Evolutionary conservation across 2,888 invertebrate species (phyloP), one percentile per base, ranked within the genome.

Genomic region (Microplitis manilae): DNA sequence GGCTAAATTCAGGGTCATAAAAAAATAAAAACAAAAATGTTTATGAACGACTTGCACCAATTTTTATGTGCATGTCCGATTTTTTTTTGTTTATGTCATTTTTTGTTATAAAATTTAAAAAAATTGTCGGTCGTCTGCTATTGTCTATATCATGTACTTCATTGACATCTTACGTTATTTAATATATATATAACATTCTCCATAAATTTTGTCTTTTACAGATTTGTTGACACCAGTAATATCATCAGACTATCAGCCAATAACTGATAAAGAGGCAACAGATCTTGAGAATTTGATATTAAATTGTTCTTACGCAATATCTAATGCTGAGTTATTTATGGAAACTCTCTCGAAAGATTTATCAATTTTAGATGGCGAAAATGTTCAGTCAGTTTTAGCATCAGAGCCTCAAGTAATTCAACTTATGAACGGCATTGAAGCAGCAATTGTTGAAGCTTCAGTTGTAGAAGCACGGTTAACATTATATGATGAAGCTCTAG

Each of bases 321-420:
- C 96, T 84, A 94, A 98, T 92, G 96, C 98, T 77, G 95, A 92
- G 91, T 93, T 91, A 84, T 94, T 92, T 88, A 95, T 93, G 92
- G 96, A 95, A 89, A 95, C 94, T 86, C 91, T 95, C 59, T 95
- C 95, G 4, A 94, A 95, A 86, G 96, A 97, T 87, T 91, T 98
- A 74, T 96, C 96, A 41, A 92, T 95, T 81, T 91, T 97, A 62
- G 97, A 97, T 92, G 96, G 96, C 83, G 96, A 96, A 86, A 98
- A 98, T 90, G 96, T 98, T 78, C 96, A 97, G 89, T 96, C 96
- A 85, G 96, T 98, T 73, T 92, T 98, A 91, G 96, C 96, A n/a
- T 96, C 96, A 1, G 97, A 97, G 88, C 93, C 93, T 60, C 92
- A 93, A 85, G 94, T 95, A 30, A 89, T 93, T 77, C 94, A 96